Base-by-base conservation (phyloP, 2,888 invertebrate genomes). In the Apamea monoglypha region DNA sequence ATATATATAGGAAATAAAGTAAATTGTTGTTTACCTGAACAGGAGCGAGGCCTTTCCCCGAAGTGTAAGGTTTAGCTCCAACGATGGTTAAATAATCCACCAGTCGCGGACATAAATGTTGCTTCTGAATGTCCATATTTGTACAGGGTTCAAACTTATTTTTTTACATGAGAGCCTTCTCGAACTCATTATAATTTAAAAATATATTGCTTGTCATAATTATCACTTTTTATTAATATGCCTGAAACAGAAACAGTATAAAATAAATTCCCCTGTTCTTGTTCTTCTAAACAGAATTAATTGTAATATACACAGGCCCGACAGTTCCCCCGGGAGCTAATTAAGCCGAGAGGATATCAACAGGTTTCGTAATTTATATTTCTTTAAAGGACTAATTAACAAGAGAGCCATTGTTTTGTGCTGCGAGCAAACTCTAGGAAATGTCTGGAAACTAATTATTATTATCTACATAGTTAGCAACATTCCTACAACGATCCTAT, bases 81-180 rank as follows among this genome's bases (percentile, higher is more conserved):
- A 99, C 99, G 93, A 99, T 99, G 90, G 99, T 99, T 94, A 99
- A 97, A 96, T 99, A 99, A 97, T 99, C 99, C 96, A 98, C 98
- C 93, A 99, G 97, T 90, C 98, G 98, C 92, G 98, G 98, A 94
- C 98, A 99, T 91, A 99, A 95, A 92, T 98, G 98, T 94, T 98
- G 98, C 94, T 98, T 98, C 95, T 98, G 98, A 89, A 97, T 94
- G 90, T 97, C 97, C 97, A 97, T 97, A 89, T 79, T 94, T 91
- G 91, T 92, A 93, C 92, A 93, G 92, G 93, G 89, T 90, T 75
- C 70, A 70, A 85, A 81, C 90, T 89, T 80, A 87, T 83, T 74
- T 89, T 77, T 84, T 90, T 94, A 93, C 83, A 90, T 85, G 89
- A 86, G 89, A 91, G 89, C 78, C 84, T 91, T 89, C 84, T 92